A percentile compares a stretch with the other conserved stretches of the same genome.
Evolutionary conservation across 2,113 vertebrate genomes (phyloP).

Genomic region (Salminus brasiliensis): DNA sequence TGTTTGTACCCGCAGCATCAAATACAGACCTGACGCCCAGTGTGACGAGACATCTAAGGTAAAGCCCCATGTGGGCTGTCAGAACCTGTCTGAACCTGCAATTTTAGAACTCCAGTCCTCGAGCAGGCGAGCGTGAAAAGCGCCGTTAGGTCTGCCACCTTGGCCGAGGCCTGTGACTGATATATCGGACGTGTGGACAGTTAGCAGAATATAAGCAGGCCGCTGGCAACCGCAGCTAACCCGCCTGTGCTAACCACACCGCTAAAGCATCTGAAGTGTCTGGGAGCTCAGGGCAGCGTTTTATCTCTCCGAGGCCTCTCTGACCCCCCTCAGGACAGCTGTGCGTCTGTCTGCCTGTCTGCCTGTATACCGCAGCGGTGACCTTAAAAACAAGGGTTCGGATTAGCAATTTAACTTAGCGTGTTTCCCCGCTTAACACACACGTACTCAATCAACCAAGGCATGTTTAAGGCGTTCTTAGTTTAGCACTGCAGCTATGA

Average conservation of each 20-base stretch:
- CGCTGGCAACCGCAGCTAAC: conserved; percentile 1
- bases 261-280: background rate
- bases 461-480: too few relatives aligned
- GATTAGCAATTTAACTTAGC: too few relatives aligned
- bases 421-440: too few relatives aligned
- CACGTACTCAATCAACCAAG: too few relatives aligned
- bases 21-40: background rate
- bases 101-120: background rate
- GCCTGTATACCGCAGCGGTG: too few relatives aligned
- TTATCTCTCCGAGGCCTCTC: background rate
- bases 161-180: background rate
- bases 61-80: conserved; percentile 5
- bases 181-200: conserved; percentile 22
- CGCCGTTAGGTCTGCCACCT: background rate
- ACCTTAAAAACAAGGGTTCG: background rate
- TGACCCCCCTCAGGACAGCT: background rate
- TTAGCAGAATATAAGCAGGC: conserved; percentile 9
- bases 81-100: conserved; percentile 6
- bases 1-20: too few relatives aligned
- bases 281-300: background rate
- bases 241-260: background rate
- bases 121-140: background rate
- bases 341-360: background rate
- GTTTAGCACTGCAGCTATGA: too few relatives aligned
- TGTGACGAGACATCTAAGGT: background rate